Base-by-base conservation (phyloP, 1,140 invertebrate genomes). In the Drosophila tristis region DNA sequence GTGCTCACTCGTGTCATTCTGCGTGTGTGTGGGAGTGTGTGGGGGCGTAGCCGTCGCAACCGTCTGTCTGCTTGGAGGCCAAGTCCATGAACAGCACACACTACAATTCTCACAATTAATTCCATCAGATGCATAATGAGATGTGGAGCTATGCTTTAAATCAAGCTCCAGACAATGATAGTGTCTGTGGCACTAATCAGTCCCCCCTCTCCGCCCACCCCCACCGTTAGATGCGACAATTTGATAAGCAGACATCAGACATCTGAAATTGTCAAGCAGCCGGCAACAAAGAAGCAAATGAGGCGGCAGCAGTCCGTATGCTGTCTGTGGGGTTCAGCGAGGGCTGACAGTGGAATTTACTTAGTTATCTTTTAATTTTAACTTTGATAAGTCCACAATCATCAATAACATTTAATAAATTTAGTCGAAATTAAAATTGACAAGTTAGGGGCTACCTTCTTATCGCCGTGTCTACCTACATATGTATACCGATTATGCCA, bases 151-250 rank as follows among this genome's bases (percentile, higher is more conserved):
- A 51, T 23, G 25, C 44, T 51, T 16, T 48, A 58, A 49, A 26
- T 58, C 55, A 25, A 44, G 23, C 25, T 50, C 25, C 55, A 58
- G 56, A 51, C 56, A 58, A 51, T 51, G 56, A 29, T 51, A 5
- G 56, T 58, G 51, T 58, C 56, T 58, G 56, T 58, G 50, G 50
- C 56, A 29, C 56, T 58, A 58, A 58, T 58, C 56, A 58, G 56
- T 25, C 25, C 16, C 43, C 3, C 3, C 42, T 16, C 16, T 1
- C 16, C 16, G 16, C 9, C 35, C 9, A 4, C 0, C 35, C 11
- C 35, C 26, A 29, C 35, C 35, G 35, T 39, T 39, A 58, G 56
- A 58, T 58, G 56, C 44, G 25, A 13, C 44, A 58, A 58, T 51
- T 51, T 58, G 44, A 39, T 39, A 39, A 39, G 35, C 35, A 39